Evolutionary conservation across 2,888 invertebrate genomes (phyloP), one percentile per base, ranked within the genome.

Genomic region (Plagodis pulveraria): DNA sequence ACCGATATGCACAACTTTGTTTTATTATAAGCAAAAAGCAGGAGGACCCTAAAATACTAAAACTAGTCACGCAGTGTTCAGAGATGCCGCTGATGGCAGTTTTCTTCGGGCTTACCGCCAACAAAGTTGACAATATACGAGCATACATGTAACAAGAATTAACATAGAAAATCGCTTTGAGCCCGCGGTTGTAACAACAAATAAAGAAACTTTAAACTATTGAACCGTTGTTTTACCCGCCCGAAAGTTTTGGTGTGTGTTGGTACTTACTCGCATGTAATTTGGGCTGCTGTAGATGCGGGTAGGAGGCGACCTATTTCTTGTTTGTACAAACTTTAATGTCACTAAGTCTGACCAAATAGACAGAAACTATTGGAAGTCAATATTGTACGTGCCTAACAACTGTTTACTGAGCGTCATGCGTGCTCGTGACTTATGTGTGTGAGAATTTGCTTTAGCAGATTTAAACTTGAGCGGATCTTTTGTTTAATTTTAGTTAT

Each of bases 231-330:
- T 61, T 66, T 58, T 58, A 65, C 61, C 56, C 55, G 41, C 45
- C 52, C 64, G 49, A 50, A 70, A 66, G 62, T 68, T 68, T 65
- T 42, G 38, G 64, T 78, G 69, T 79, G 71, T 78, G 70, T 77
- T 76, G 73, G 74, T 73, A 78, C 78, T 79, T 77, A 78, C 76
- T 75, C 72, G 72, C 74, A 78, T 75, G 78, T 81, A 80, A 81
- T 84, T 84, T 79, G 76, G 72, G 69, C 76, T 72, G 75, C 69
- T 81, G 76, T 73, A 71, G 76, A 86, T 86, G 84, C 84, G 86
- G 85, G 86, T 66, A 65, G 67, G 63, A 71, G 72, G 74, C 77
- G 71, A 69, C 78, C 79, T 73, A 78, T 80, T 83, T 80, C 80
- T 76, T 84, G 81, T 85, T 87, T 83, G 80, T 59, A 66, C 74